Evolutionary conservation across 2,113 vertebrate genomes (phyloP), one percentile per base, ranked within the genome.

Genomic region (Percina caprodes): DNA sequence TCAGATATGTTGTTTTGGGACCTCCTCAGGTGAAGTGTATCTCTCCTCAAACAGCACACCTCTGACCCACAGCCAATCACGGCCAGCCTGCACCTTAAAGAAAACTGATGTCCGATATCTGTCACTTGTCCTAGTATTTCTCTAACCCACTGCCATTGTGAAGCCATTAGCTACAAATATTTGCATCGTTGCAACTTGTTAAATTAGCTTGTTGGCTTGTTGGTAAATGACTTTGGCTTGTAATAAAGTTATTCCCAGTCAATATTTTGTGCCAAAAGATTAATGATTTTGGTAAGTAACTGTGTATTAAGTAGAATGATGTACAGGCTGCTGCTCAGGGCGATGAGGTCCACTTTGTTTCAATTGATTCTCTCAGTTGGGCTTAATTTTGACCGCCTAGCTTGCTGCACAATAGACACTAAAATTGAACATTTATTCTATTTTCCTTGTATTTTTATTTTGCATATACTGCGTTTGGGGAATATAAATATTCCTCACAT

Each of bases 171-270:
- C 18, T 39, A 26, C 49, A 46, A 59, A 77, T 60, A 60, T 70
- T 66, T 69, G 30, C 58, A 30, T 23, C 33, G n/a, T 54, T 73
- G 35, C 56, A 19, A 51, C 49, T 35, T 60, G 30, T 19, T 82
- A 62, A 79, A 68, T 83, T 30, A 66, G 72, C 71, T 74, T 67
- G 59, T 63, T 80, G 68, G 86, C 73, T 68, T 30, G 61, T 63
- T n/a, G n/a, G n/a, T 21, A 66, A 82, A 85, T 69, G 72, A 61
- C 42, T 74, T 73, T 6, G 59, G 12, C 54, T 60, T 70, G 55
- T 71, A 85, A 83, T 85, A 23, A 86, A 69, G 60, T 83, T 71
- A 62, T 74, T 69, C 49, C 23, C 14, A 75, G 58, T 84, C 21
- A 2, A 75, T 78, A 18, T 68, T 65, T 73, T 58, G 23, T 52